phyloP scores from a whole-genome alignment of 2,113 vertebrate genomes.

The Micronycteris hirsuta region DNA sequence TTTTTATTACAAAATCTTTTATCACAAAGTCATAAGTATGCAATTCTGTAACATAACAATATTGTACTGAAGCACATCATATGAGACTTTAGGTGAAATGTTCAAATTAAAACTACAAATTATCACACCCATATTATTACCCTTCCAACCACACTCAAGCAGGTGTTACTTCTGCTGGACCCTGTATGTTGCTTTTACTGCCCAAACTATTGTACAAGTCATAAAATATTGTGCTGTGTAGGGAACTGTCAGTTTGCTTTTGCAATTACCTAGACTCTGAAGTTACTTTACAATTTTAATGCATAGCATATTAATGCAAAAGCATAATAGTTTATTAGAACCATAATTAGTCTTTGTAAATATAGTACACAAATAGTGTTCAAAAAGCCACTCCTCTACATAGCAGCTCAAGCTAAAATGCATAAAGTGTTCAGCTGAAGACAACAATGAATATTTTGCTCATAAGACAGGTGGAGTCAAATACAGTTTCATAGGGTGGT shows the following conservation, averaged over 20 bases:
- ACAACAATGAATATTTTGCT: neutral
- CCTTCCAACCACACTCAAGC: too few relatives aligned
- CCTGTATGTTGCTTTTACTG: neutral
- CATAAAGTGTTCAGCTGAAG: neutral
- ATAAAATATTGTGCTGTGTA: neutral
- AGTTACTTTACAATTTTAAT: slow-evolving; percentile 21
- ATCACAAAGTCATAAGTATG: too few relatives aligned
- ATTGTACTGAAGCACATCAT: too few relatives aligned
- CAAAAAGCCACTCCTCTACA: slow-evolving; percentile 17
- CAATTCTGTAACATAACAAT: too few relatives aligned
- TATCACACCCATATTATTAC: too few relatives aligned
- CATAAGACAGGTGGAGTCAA: neutral
- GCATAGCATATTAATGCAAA: neutral
- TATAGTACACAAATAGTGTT: neutral
- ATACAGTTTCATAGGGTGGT: slow-evolving; percentile 77
- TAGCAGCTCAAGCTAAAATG: neutral
- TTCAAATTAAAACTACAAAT: too few relatives aligned
- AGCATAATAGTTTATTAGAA: neutral
- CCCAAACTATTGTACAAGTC: neutral
- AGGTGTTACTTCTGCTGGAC: too few relatives aligned
- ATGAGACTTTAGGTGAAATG: too few relatives aligned
- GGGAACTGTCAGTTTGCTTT: neutral
- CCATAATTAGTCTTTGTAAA: neutral
- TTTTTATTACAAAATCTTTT: too few relatives aligned
- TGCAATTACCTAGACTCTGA: neutral